phyloP scores from a whole-genome alignment of 2,797 vertebrate genomes.

The Sebastes goodei region DNA sequence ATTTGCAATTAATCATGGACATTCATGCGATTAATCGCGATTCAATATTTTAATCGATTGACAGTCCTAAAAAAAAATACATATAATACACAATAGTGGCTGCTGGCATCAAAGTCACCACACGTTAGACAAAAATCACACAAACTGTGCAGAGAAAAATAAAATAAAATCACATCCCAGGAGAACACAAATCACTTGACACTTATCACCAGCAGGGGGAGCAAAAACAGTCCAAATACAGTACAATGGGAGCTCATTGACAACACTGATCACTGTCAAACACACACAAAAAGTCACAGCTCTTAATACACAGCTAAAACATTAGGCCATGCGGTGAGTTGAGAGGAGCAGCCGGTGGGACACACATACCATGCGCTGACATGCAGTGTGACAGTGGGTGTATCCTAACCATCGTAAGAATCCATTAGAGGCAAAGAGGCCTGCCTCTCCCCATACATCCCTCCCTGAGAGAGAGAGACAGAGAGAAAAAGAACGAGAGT shows the following conservation, averaged over 20 bases:
- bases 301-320: constrained; percentile 14
- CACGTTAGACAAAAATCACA: constrained; percentile 1
- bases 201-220: constrained; percentile 55
- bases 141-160: constrained; percentile 20
- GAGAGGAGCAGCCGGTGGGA: constrained; percentile 62
- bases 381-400: constrained; percentile 85
- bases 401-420: constrained; percentile 87
- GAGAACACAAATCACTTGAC: constrained; percentile 11
- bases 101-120: constrained; percentile 26
- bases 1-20: too few species aligned
- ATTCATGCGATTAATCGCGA: too few species aligned
- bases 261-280: constrained; percentile 24
- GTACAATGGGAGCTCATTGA: constrained; percentile 34
- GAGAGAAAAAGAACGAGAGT: constrained; percentile 68
- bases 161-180: not conserved
- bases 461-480: constrained; percentile 79
- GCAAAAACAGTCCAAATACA: constrained; percentile 38
- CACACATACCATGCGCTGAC: constrained; percentile 86
- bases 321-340: constrained; percentile 71
- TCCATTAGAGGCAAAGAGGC: constrained; percentile 84
- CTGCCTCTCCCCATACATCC: constrained; percentile 84
- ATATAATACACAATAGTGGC: constrained; percentile 2
- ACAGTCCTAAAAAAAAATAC: not conserved
- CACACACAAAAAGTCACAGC: constrained; percentile 18
- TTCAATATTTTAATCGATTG: too few species aligned